Conservation (phyloP, 1,140 invertebrate genomes). For the Leptoteleia sp. region DNA sequence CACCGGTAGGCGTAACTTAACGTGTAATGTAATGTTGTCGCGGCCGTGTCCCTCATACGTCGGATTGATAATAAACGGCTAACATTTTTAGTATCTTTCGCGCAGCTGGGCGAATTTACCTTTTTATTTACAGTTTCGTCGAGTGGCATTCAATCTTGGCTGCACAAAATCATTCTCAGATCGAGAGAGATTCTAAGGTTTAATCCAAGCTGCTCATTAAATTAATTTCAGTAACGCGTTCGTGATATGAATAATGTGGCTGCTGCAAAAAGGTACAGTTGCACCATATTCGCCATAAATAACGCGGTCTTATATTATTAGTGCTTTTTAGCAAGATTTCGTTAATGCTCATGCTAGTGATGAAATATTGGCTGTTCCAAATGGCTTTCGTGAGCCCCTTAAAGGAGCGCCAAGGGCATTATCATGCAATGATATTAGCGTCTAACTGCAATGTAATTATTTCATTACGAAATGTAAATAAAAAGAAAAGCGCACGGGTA, state of each 20-base stretch:
- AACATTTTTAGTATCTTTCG: constrained; percentile 10
- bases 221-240: constrained; percentile 46
- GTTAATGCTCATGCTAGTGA: constrained; percentile 58
- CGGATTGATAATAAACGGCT: constrained; percentile 14
- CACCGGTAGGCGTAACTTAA: constrained; percentile 16
- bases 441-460: constrained; percentile 64
- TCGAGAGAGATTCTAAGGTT: background rate
- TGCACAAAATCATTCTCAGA: constrained; percentile 1
- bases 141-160: background rate
- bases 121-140: constrained; percentile 5
- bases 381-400: constrained; percentile 66
- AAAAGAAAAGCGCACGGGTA: constrained; percentile 47
- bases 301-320: constrained; percentile 62
- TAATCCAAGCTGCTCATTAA: constrained; percentile 39
- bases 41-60: constrained; percentile 12
- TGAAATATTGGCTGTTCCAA: constrained; percentile 65
- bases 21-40: constrained; percentile 15
- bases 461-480: constrained; percentile 65
- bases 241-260: constrained; percentile 59
- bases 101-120: constrained; percentile 4
- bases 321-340: constrained; percentile 66
- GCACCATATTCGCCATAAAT: constrained; percentile 60
- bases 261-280: constrained; percentile 43
- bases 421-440: constrained; percentile 63
- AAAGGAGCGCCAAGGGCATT: constrained; percentile 69